Base-by-base conservation (phyloP, 2,797 vertebrate species). In the Erethizon dorsatum region DNA sequence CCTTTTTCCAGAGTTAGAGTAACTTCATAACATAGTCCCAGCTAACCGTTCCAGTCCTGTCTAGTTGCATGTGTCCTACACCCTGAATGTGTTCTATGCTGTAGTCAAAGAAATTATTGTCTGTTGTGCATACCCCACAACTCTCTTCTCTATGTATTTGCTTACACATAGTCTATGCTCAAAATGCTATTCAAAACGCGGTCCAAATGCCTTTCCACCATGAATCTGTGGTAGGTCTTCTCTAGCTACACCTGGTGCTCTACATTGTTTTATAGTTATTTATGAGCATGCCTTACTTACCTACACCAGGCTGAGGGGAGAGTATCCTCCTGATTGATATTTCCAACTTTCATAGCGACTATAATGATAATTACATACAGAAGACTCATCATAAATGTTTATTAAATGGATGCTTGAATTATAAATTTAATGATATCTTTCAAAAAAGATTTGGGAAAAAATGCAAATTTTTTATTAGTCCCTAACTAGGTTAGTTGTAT, bases 321-420 rank as follows among this genome's bases (percentile, higher is more conserved):
- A 78, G 6, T 45, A 12, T 89, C 87, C 90, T 47, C 90, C 67
- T 93, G 59, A 57, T 33, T 77, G 45, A 78, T 61, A 50, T 63
- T 59, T 28, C 52, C 41, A 94, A 3, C 6, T 45, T 84, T 88
- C 31, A 24, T 56, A 59, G 47, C 41, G 83, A 83, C 18, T 71
- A 41, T 50, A 96, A 82, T 8, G 91, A 13, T 37, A 88, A 50
- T 90, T 78, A 67, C 11, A 83, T 77, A 78, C 61, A 82, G 65
- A 69, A 89, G 17, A 26, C 5, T 73, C 41, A 31, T 52, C 87
- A 75, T 84, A 92, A 85, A 45, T 83, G 79, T 83, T 41, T 92
- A 90, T 80, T 89, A 88, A 92, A 88, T 2, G 3, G 47, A 94
- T 85, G 3, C 20, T 95, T 93, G 59, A 37, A 80, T 94, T 94